Evolutionary conservation across 2,888 invertebrate species (phyloP), one percentile per base, ranked within the genome.

Genomic region (Mystacides longicornis): DNA sequence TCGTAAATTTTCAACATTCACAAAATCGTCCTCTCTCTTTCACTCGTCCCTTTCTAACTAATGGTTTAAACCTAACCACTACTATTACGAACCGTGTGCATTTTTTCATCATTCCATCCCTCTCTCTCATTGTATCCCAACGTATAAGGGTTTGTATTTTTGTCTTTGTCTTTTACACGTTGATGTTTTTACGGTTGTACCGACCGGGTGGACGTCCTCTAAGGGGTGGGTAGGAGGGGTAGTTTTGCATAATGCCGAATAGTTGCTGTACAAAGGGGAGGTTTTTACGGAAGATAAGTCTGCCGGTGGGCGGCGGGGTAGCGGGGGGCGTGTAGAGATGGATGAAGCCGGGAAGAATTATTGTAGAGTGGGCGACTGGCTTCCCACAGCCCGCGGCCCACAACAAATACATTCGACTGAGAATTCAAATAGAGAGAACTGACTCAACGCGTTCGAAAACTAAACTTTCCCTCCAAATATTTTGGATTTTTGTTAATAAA

Each of bases 171-270:
- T 27, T 47, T 46, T 33, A 22, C 47, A 47, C 50, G 50, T 52
- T 45, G 54, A n/a, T n/a, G 56, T 56, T 60, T 60, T 60, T 58
- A 60, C 60, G 60, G 58, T 55, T 58, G 60, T 53, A 56, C 52
- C 60, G n/a, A n/a, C 55, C 56, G 54, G 48, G 49, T 23, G 54
- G 54, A 16, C 57, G 48, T 47, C 55, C 55, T 52, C 52, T 43
- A 47, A 23, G 21, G 5, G 49, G 47, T 43, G 47, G 49, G 51
- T 22, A 55, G 51, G 52, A n/a, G 51, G 23, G 46, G 48, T 54
- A 55, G 60, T 55, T 60, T 60, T 60, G 60, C 60, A 60, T 60
- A 60, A 60, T 60, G 60, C 60, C 58, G 60, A 58, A 58, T 58
- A 14, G 37, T 37, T 37, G n/a, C 60, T 56, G 60, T 58, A 56